A percentile compares a stretch with the other conserved stretches of the same genome.
These are phyloP conservation scores for Sesia bembeciformis DNA, from an alignment of 2,888 invertebrate species.

Conservation along the genomic window DNA sequence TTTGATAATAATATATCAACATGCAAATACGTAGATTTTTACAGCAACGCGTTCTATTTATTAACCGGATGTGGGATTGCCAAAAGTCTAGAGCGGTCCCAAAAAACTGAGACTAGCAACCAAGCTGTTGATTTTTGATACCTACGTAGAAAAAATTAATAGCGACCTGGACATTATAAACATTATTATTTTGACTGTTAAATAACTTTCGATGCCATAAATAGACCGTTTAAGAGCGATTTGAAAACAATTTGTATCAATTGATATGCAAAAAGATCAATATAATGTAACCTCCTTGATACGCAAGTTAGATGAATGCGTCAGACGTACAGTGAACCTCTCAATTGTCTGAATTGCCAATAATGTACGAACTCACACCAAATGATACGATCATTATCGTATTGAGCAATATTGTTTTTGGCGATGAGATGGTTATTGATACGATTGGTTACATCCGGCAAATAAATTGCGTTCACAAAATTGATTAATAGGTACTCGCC, in stretches of 20 bases:
- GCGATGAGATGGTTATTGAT: slow-evolving; percentile 14
- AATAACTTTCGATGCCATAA: not conserved
- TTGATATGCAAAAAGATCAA: slow-evolving; percentile 1
- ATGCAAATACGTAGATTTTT: no score
- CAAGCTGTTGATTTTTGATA: no score
- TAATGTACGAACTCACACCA: slow-evolving; percentile 3
- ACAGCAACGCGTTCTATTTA: no score
- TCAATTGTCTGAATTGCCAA: slow-evolving; percentile 29
- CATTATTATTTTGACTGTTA: no score
- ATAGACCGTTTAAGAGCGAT: not conserved
- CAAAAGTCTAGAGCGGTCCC: no score
- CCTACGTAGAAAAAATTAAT: no score
- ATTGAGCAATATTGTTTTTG: slow-evolving; percentile 15
- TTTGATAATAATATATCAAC: no score
- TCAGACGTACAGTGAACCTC: slow-evolving; percentile 25
- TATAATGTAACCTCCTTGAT: not conserved
- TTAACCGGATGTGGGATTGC: no score
- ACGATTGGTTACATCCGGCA: slow-evolving; percentile 21
- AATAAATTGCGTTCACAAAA: slow-evolving; percentile 14
- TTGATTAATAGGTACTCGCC: slow-evolving; percentile 11
- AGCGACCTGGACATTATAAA: no score
- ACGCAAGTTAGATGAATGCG: not conserved
- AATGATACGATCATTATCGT: slow-evolving; percentile 1
- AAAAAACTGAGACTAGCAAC: no score
- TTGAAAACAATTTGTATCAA: slow-evolving; percentile 3